phyloP scores from a whole-genome alignment of 2,113 vertebrate genomes.

The Genyomyrus donnyi region DNA sequence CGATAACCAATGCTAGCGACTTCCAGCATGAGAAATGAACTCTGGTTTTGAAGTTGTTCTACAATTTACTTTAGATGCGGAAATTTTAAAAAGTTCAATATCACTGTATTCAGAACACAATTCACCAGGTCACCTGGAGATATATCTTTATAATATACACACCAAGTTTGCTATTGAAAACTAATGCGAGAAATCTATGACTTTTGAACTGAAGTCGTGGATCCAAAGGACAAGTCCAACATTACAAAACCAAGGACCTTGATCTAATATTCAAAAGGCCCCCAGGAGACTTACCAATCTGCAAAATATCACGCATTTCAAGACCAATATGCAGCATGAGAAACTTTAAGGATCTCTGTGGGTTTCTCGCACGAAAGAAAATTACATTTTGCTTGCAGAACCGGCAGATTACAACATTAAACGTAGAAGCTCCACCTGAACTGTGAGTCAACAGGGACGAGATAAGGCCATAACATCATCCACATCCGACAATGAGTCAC shows the following conservation, averaged over 20 bases:
- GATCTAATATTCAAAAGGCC: neutral
- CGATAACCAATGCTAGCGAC: neutral
- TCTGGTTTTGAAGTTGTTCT: neutral
- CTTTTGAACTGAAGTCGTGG: neutral
- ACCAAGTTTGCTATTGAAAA: neutral
- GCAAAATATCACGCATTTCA: neutral
- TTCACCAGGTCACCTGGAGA: neutral
- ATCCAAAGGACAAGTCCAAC: neutral
- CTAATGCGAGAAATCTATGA: neutral
- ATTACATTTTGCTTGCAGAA: neutral
- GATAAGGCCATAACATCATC: neutral
- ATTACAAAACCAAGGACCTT: neutral
- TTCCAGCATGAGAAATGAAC: neutral
- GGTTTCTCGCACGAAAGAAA: neutral
- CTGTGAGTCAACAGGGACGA: neutral
- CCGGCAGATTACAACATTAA: neutral
- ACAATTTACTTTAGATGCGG: neutral
- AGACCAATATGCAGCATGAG: neutral
- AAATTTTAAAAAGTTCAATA: neutral
- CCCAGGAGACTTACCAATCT: neutral
- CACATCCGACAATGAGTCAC: neutral
- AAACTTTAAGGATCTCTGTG: neutral
- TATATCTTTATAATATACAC: neutral
- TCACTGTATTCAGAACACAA: neutral
- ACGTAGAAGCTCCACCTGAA: neutral